These are phyloP conservation scores for Therioaphis trifolii DNA, from an alignment of 2,888 invertebrate species.

Conservation along the genomic window DNA sequence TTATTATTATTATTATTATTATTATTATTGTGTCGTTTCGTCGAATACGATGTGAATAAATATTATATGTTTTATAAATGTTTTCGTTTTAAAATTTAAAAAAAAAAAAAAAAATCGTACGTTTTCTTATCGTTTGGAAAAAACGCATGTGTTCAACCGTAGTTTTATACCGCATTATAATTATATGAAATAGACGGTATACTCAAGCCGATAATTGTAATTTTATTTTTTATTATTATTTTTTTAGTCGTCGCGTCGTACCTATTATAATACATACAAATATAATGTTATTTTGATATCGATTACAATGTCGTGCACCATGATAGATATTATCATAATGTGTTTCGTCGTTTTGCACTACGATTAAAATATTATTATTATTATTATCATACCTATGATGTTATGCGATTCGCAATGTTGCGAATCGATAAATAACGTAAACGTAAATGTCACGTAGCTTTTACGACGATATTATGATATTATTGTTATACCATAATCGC, in stretches of 20 bases:
- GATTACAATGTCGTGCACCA: too few relatives aligned
- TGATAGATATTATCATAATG: too few relatives aligned
- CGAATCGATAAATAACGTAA: too few relatives aligned
- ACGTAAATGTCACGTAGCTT: too few relatives aligned
- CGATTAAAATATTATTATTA: too few relatives aligned
- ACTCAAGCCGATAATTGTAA: neutral
- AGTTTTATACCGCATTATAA: conserved; percentile 31
- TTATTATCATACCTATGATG: too few relatives aligned
- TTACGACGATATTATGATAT: too few relatives aligned
- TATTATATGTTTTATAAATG: conserved; percentile 12
- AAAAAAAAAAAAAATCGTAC: too few relatives aligned
- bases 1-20: neutral
- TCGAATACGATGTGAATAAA: neutral
- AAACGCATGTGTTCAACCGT: conserved; percentile 48
- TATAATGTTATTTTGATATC: neutral
- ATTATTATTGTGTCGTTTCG: neutral
- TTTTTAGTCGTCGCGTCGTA: neutral
- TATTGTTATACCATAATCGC: too few relatives aligned
- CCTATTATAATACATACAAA: neutral
- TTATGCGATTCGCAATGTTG: too few relatives aligned
- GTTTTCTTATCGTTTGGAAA: neutral
- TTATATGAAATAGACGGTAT: neutral
- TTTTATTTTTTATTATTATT: neutral
- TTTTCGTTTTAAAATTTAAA: conserved; percentile 4
- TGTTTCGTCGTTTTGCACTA: too few relatives aligned